These are phyloP conservation scores for Pelvicachromis taeniatus DNA, from an alignment of 2,113 vertebrate species.

Conservation along the genomic window DNA sequence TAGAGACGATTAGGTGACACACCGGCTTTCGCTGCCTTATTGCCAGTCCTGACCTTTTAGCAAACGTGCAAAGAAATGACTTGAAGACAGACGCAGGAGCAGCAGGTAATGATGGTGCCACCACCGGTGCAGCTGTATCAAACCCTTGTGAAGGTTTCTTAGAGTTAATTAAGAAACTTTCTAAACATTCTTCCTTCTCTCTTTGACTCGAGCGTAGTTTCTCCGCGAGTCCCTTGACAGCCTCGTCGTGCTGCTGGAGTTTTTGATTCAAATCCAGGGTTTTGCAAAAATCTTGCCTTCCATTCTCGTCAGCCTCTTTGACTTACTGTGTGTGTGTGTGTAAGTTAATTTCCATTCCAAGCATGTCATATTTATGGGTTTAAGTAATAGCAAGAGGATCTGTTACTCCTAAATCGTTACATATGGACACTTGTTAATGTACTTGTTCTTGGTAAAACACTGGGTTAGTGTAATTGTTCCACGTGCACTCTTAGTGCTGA, in stretches of 20 bases:
- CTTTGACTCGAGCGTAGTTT: background rate
- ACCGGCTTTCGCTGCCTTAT: background rate
- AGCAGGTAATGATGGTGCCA: background rate
- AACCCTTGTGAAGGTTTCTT: background rate
- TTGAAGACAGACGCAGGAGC: background rate
- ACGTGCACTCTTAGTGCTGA: background rate
- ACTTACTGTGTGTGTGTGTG: background rate
- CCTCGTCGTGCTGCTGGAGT: background rate
- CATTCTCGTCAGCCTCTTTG: background rate
- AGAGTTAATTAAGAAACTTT: background rate
- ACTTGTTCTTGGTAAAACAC: background rate
- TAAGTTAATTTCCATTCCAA: background rate
- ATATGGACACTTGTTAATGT: background rate
- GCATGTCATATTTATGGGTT: background rate
- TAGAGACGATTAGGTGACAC: background rate
- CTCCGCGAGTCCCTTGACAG: background rate
- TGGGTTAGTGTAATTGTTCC: background rate
- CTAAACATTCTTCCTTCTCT: background rate
- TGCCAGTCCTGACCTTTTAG: conserved; percentile 13
- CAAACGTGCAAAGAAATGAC: conserved; percentile 9
- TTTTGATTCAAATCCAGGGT: background rate
- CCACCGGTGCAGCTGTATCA: background rate
- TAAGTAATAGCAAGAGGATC: background rate
- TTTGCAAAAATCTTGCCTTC: background rate
- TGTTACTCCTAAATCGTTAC: background rate